Percentiles rank a stretch among this genome's conserved stretches.
These are phyloP conservation scores for Pocillopora grandis DNA, from an alignment of 92 coral and sea anemone species.

Conservation along the genomic window DNA sequence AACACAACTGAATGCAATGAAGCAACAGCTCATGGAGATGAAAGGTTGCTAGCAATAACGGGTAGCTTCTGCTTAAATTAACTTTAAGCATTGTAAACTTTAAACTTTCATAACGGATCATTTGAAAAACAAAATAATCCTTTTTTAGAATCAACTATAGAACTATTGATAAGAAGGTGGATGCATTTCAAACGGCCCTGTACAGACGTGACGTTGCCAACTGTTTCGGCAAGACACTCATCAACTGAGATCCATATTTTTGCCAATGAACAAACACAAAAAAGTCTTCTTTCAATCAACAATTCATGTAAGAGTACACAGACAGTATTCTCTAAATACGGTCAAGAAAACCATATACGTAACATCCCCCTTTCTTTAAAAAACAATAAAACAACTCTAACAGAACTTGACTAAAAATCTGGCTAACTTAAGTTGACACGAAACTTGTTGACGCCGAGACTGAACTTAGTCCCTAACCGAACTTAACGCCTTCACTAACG, in stretches of 20 bases:
- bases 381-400: no score
- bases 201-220: not conserved
- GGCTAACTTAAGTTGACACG: no score
- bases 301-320: no score
- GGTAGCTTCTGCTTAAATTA: not conserved
- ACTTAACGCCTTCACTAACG: no score
- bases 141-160: conserved; percentile 8
- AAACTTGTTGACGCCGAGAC: no score
- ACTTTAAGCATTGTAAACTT: not conserved
- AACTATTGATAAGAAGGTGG: not conserved
- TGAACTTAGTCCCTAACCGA: no score
- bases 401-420: no score
- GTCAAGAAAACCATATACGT: no score
- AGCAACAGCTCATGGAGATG: not conserved
- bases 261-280: conserved; percentile 3
- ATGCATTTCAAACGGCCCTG: conserved; percentile 12
- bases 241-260: not conserved
- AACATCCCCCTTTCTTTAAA: no score
- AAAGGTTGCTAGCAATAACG: not conserved
- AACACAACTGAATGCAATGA: not conserved
- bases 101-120: not conserved
- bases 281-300: conserved; percentile 21
- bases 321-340: no score
- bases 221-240: no score
- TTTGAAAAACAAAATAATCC: not conserved